Evolutionary conservation across 2,888 invertebrate species (phyloP).

Genomic region (Trissolcus brochymenae): DNA sequence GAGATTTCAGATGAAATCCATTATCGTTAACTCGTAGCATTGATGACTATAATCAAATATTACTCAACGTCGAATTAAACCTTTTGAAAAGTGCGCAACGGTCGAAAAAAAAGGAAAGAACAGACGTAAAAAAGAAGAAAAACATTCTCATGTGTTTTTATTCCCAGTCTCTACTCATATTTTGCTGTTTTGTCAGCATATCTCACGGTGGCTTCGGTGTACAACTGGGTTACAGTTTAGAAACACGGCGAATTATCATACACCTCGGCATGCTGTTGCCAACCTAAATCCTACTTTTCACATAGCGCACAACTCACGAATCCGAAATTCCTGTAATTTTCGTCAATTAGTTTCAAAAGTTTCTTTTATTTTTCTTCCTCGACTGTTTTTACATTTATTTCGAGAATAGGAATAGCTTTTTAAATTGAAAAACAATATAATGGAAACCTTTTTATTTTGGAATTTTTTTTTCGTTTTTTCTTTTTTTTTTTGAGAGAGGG

Average conservation of each 20-base stretch:
- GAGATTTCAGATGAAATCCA: background rate
- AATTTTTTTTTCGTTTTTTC: background rate
- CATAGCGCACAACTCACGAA: conserved; percentile 37
- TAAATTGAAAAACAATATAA: too few species aligned
- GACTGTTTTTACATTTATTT: background rate
- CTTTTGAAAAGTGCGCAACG: conserved; percentile 11
- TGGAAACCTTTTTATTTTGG: background rate
- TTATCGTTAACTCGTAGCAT: conserved; percentile 12
- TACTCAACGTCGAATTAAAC: conserved; percentile 28
- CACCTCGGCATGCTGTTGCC: conserved; percentile 14
- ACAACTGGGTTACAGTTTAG: conserved; percentile 35
- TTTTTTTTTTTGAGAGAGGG: background rate
- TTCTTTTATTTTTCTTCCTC: background rate
- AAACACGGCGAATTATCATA: conserved; percentile 22
- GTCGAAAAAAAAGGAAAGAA: too few species aligned
- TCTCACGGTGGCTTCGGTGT: conserved; percentile 4
- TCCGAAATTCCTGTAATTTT: conserved; percentile 20
- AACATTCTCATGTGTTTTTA: conserved; percentile 6
- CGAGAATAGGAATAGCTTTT: background rate
- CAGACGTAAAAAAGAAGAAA: conserved; percentile 5
- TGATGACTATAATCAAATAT: conserved; percentile 19
- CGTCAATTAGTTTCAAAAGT: background rate
- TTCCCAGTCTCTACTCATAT: conserved; percentile 14
- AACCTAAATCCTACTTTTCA: conserved; percentile 38
- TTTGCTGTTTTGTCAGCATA: conserved; percentile 44